These are phyloP conservation scores for Arothron firmamentum DNA, from an alignment of 2,113 vertebrate genomes.

Conservation along the genomic window DNA sequence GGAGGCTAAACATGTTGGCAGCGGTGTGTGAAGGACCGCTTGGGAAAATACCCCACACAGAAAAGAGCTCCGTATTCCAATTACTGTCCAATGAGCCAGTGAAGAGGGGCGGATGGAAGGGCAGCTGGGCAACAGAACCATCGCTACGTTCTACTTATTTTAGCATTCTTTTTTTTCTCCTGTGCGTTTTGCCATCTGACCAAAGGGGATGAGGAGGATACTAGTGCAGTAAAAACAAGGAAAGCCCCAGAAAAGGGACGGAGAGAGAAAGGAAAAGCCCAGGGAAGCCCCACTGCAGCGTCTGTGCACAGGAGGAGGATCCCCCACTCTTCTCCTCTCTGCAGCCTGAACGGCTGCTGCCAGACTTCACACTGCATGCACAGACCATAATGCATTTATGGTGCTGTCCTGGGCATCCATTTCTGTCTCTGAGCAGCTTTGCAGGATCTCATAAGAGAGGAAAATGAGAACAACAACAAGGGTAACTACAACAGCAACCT, in stretches of 20 bases:
- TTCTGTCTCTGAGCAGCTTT: not conserved
- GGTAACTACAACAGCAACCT: too few species aligned
- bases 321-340: conserved; percentile 9
- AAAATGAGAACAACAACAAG: not conserved
- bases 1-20: conserved; percentile 6
- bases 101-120: not conserved
- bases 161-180: too few species aligned
- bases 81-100: too few species aligned
- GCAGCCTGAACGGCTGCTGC: not conserved
- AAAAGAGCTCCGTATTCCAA: not conserved
- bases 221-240: conserved; percentile 47
- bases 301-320: conserved; percentile 39
- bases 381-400: not conserved
- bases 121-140: not conserved
- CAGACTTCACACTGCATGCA: conserved; percentile 21
- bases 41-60: conserved; percentile 6
- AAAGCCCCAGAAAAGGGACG: conserved; percentile 37
- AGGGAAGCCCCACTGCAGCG: conserved; percentile 53
- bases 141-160: too few species aligned
- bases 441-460: not conserved
- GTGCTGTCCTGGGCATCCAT: not conserved
- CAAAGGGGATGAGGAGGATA: conserved; percentile 10
- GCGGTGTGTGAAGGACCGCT: not conserved
- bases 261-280: conserved; percentile 21
- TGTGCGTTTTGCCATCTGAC: too few species aligned